A percentile compares a stretch with the other conserved stretches of the same genome.
Conservation (phyloP, 2,888 invertebrate species). For the Galerucella calmariensis region DNA sequence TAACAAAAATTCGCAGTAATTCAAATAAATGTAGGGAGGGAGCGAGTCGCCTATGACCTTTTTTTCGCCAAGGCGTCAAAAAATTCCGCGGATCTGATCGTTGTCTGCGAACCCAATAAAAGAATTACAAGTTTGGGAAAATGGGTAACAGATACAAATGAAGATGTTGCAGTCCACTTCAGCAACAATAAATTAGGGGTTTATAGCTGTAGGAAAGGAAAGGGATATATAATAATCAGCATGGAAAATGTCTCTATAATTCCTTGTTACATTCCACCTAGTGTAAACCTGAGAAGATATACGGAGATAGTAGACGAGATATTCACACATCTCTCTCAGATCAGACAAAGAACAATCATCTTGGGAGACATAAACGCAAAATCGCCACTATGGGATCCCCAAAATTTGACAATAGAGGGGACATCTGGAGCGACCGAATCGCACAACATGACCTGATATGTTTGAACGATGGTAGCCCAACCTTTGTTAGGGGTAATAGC, state of each 20-base stretch:
- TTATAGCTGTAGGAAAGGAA: not conserved
- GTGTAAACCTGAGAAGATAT: not conserved
- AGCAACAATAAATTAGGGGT: conserved; percentile 11
- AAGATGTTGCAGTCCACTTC: conserved; percentile 19
- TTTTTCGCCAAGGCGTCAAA: conserved; percentile 8
- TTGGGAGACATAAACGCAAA: not conserved
- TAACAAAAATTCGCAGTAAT: not conserved
- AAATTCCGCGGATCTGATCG: conserved; percentile 24
- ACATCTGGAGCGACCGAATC: not conserved
- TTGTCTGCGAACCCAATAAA: conserved; percentile 32
- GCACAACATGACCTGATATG: not conserved
- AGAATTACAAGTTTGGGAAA: not conserved
- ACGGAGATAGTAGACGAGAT: not conserved
- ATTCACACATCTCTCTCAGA: not conserved
- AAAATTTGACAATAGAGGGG: not conserved
- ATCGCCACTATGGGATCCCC: not conserved
- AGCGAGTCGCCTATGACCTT: conserved; percentile 30
- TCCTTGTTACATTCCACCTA: not conserved
- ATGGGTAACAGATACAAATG: conserved; percentile 20
- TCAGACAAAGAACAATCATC: not conserved
- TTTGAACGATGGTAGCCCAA: not conserved
- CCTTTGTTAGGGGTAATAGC: not conserved
- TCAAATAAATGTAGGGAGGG: conserved; percentile 1
- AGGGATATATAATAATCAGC: not conserved
- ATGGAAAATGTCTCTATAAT: not conserved